A percentile compares a stretch with the other conserved stretches of the same genome.
Evolutionary conservation across 1,140 invertebrate species (phyloP).

Genomic region (Bicyclus anynana): DNA sequence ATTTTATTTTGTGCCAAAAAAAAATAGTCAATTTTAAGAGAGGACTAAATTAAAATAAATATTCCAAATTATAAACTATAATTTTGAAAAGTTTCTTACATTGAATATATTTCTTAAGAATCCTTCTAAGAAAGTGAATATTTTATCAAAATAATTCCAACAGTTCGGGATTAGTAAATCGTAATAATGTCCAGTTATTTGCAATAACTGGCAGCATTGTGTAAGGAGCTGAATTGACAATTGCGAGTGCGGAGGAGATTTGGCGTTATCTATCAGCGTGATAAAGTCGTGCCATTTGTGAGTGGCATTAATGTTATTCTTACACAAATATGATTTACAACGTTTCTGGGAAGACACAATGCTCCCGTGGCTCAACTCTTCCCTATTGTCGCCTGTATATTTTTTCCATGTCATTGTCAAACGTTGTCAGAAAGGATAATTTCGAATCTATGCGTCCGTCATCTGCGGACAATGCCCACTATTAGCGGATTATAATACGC

Average conservation of each 20-base stretch:
- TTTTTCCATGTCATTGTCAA: constrained; percentile 14
- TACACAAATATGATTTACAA: constrained; percentile 29
- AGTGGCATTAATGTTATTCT: constrained; percentile 12
- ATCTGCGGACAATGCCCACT: constrained; percentile 66
- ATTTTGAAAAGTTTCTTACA: no score
- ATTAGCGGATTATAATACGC: constrained; percentile 64
- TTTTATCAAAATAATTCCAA: constrained; percentile 9
- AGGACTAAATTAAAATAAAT: no score
- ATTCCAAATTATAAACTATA: no score
- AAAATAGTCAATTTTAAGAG: no score
- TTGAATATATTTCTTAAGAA: neutral
- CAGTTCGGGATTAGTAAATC: constrained; percentile 12
- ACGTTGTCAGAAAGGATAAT: constrained; percentile 31
- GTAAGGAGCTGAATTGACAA: constrained; percentile 13
- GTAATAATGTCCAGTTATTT: constrained; percentile 26
- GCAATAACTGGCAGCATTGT: constrained; percentile 16
- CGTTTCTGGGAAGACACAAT: constrained; percentile 23
- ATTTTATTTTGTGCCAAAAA: no score
- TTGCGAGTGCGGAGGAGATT: constrained; percentile 16
- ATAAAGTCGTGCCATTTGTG: constrained; percentile 17
- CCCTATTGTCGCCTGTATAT: constrained; percentile 16
- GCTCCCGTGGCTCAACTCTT: constrained; percentile 23
- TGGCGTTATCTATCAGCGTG: constrained; percentile 9
- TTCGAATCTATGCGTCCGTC: constrained; percentile 48
- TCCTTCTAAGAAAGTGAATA: constrained; percentile 5